A percentile compares a stretch with the other conserved stretches of the same genome.
These are phyloP conservation scores for Trematocara nigrifrons DNA, from an alignment of 2,113 vertebrate species.

Conservation along the genomic window DNA sequence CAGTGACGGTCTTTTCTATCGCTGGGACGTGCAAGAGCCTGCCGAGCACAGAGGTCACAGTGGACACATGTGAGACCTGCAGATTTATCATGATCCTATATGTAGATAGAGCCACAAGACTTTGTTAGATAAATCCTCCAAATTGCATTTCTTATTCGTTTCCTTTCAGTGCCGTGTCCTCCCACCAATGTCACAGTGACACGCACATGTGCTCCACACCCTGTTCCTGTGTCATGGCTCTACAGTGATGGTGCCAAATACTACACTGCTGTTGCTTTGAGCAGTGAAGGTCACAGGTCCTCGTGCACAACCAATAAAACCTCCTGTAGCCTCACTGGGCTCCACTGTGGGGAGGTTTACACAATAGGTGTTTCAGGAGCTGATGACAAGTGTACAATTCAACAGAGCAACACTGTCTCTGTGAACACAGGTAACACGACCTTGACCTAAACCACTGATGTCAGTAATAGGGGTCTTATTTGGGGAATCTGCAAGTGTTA, in stretches of 20 bases:
- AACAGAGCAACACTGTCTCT: constrained; percentile 9
- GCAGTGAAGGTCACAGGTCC: constrained; percentile 23
- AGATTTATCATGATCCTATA: background rate
- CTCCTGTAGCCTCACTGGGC: constrained; percentile 44
- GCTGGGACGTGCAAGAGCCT: constrained; percentile 34
- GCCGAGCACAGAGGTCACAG: constrained; percentile 31
- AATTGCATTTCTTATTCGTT: background rate
- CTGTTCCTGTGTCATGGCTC: constrained; percentile 53
- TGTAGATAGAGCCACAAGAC: background rate
- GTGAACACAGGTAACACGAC: constrained; percentile 43
- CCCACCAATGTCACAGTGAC: constrained; percentile 36
- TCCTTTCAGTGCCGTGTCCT: constrained; percentile 51
- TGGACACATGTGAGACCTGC: constrained; percentile 41
- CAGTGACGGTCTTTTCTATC: background rate
- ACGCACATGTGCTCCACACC: constrained; percentile 13
- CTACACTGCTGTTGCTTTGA: constrained; percentile 50
- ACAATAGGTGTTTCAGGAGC: constrained; percentile 42
- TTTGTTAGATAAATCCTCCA: background rate
- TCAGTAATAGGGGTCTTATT: background rate
- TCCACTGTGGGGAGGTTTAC: constrained; percentile 64
- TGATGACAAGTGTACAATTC: constrained; percentile 42
- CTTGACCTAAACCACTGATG: background rate
- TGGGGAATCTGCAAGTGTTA: background rate
- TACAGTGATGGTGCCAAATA: constrained; percentile 29
- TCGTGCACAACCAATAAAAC: constrained; percentile 42